These are phyloP conservation scores for Drosophila recens DNA, from an alignment of 2,888 invertebrate species.

Conservation along the genomic window DNA sequence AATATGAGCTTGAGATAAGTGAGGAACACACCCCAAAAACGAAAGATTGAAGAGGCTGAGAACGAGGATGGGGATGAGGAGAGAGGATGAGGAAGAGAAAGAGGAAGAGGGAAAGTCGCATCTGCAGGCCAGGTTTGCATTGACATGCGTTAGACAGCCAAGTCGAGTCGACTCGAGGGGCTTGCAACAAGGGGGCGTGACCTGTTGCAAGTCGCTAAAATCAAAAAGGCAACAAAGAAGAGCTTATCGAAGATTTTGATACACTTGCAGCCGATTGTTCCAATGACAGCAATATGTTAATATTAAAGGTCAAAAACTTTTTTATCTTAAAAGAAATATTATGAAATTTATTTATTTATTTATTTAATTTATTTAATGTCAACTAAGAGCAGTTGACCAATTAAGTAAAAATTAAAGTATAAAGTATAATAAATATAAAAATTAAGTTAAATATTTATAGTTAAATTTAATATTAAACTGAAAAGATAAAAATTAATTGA, in stretches of 20 bases:
- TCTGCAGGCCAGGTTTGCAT: slow-evolving; percentile 36
- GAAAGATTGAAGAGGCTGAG: slow-evolving; percentile 6
- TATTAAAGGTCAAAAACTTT: too few species aligned
- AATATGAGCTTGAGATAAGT: slow-evolving; percentile 77
- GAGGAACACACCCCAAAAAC: slow-evolving; percentile 55
- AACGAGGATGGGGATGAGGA: neutral
- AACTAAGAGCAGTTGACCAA: too few species aligned
- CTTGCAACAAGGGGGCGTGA: slow-evolving; percentile 65
- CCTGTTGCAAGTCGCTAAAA: slow-evolving; percentile 47
- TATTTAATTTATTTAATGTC: too few species aligned
- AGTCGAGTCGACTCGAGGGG: slow-evolving; percentile 30
- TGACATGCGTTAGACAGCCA: slow-evolving; percentile 74
- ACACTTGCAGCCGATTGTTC: neutral
- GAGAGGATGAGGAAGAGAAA: neutral
- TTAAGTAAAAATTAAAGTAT: too few species aligned
- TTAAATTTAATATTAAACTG: too few species aligned
- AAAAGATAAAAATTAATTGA: too few species aligned
- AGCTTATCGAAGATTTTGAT: neutral
- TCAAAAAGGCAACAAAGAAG: neutral
- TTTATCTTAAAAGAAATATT: too few species aligned
- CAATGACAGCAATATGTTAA: too few species aligned
- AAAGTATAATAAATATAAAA: too few species aligned
- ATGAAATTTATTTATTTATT: too few species aligned
- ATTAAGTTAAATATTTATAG: too few species aligned
- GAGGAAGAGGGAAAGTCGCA: neutral